Conservation (phyloP, 2,888 invertebrate genomes). For the Agrochola circellaris region DNA sequence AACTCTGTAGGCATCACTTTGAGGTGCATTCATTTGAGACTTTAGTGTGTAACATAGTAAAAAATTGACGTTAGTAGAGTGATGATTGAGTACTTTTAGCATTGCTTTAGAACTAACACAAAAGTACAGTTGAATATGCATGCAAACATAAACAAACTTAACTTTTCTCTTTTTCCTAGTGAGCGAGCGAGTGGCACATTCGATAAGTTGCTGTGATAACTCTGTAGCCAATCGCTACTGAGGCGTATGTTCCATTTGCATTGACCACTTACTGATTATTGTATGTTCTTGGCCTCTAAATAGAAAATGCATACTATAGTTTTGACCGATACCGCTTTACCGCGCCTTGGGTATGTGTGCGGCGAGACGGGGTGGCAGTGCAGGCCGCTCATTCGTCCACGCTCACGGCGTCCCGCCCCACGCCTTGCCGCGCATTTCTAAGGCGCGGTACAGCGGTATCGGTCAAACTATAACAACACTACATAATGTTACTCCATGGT, state of each 20-base stretch:
- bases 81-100: neutral
- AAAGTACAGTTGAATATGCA: conserved; percentile 6
- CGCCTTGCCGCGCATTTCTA: too few species aligned
- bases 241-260: neutral
- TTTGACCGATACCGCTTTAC: too few species aligned
- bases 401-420: too few species aligned
- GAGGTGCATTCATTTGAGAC: neutral
- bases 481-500: neutral
- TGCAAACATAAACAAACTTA: neutral
- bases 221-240: neutral
- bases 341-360: too few species aligned
- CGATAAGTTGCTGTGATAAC: neutral
- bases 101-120: conserved; percentile 2
- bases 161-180: neutral
- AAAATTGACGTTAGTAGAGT: neutral
- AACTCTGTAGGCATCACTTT: neutral
- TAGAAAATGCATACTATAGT: conserved; percentile 3
- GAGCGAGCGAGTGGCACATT: neutral
- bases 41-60: neutral
- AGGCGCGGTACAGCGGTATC: too few species aligned
- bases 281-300: neutral
- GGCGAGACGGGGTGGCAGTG: too few species aligned
- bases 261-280: neutral
- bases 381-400: too few species aligned
- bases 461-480: conserved; percentile 1